A percentile compares a stretch with the other conserved stretches of the same genome.
Evolutionary conservation across 2,888 invertebrate genomes (phyloP).

Genomic region (Theretra japonica): DNA sequence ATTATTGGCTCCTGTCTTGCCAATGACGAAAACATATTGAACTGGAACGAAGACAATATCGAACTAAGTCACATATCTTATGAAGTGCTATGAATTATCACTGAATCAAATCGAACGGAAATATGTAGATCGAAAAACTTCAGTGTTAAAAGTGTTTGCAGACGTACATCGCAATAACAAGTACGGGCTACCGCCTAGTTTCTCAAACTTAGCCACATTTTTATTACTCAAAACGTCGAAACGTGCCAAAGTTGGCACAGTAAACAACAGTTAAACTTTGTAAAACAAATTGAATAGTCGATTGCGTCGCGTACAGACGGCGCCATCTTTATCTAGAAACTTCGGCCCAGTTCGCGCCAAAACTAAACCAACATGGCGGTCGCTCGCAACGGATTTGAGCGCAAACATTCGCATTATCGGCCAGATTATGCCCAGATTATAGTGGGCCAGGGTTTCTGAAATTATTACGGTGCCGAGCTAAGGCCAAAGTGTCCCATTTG

Average conservation of each 20-base stretch:
- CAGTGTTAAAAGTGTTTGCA: background rate
- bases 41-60: too few relatives aligned
- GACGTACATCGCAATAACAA: background rate
- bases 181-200: background rate
- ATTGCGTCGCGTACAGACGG: constrained; percentile 55
- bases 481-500: constrained; percentile 82
- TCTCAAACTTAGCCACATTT: constrained; percentile 3
- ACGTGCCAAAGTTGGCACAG: constrained; percentile 49
- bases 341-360: constrained; percentile 60
- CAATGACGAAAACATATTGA: too few relatives aligned
- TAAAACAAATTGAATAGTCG: constrained; percentile 36
- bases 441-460: constrained; percentile 74
- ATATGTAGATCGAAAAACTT: background rate
- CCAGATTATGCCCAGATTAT: constrained; percentile 84
- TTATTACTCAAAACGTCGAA: constrained; percentile 30
- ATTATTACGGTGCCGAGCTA: constrained; percentile 81
- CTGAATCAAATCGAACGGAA: background rate
- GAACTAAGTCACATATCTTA: background rate
- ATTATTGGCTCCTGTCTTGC: too few relatives aligned
- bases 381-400: constrained; percentile 74
- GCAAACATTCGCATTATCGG: constrained; percentile 80
- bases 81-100: background rate
- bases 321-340: constrained; percentile 71
- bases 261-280: constrained; percentile 36
- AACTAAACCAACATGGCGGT: constrained; percentile 71